Evolutionary conservation across 2,888 invertebrate species (phyloP).

Genomic region (Plebejus argus): DNA sequence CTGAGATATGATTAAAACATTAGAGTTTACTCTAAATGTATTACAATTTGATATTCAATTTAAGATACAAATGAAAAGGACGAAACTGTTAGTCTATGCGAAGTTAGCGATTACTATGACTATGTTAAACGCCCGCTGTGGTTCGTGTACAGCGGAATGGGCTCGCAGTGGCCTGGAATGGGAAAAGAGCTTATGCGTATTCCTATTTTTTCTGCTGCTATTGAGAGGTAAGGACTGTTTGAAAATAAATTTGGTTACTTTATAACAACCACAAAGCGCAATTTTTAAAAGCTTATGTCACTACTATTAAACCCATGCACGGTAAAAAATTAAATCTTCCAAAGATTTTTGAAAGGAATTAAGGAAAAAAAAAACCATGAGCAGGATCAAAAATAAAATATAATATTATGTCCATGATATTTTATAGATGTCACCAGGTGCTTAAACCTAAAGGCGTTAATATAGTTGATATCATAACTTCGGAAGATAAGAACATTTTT

Average conservation of each 20-base stretch:
- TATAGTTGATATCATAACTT: conserved; percentile 84
- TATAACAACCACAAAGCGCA: too few relatives aligned
- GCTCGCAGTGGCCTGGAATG: conserved; percentile 86
- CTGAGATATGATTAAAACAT: too few relatives aligned
- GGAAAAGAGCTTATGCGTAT: conserved; percentile 82
- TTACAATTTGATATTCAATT: too few relatives aligned
- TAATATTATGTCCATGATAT: not conserved
- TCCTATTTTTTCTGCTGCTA: conserved; percentile 79
- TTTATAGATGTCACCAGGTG: conserved; percentile 69
- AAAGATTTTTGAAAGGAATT: too few relatives aligned
- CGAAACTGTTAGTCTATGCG: conserved; percentile 52
- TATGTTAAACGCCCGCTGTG: conserved; percentile 77
- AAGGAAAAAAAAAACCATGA: too few relatives aligned
- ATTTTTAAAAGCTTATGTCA: too few relatives aligned
- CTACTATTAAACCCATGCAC: too few relatives aligned
- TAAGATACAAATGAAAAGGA: conserved; percentile 52
- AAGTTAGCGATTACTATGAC: conserved; percentile 55
- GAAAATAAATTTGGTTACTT: too few relatives aligned
- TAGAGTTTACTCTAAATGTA: too few relatives aligned
- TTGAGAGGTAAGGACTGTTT: conserved; percentile 62
- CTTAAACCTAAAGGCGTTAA: conserved; percentile 83
- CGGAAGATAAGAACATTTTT: conserved; percentile 76
- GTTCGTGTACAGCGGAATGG: conserved; percentile 88
- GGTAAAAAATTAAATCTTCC: too few relatives aligned
- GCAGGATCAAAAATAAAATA: too few relatives aligned